phyloP scores from a whole-genome alignment of 2,888 invertebrate genomes.

The Magallana nippona region DNA sequence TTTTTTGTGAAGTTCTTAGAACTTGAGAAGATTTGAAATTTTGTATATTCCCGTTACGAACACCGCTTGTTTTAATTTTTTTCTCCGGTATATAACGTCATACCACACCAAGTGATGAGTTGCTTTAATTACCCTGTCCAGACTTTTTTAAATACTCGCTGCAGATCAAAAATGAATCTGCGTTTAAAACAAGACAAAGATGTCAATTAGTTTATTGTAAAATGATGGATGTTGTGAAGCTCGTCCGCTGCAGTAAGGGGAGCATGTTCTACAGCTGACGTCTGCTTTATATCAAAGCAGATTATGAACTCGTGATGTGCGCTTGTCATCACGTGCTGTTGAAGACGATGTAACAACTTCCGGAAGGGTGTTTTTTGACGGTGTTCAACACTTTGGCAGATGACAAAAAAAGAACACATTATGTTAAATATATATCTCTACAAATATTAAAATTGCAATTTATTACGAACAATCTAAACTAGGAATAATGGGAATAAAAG shows the following conservation, averaged over 20 bases:
- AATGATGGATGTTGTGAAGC: constrained; percentile 8
- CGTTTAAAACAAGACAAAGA: constrained; percentile 25
- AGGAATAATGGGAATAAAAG: too few species aligned
- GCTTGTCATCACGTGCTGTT: constrained; percentile 20
- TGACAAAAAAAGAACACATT: neutral
- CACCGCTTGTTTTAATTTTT: neutral
- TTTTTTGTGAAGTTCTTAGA: neutral
- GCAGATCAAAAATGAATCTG: constrained; percentile 26
- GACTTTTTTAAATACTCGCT: constrained; percentile 27
- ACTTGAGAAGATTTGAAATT: constrained; percentile 9
- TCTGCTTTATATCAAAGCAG: constrained; percentile 23
- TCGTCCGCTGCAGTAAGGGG: neutral
- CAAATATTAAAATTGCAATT: too few species aligned
- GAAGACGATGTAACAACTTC: constrained; percentile 20
- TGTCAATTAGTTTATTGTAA: constrained; percentile 30
- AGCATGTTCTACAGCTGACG: constrained; percentile 5
- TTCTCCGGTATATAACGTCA: neutral
- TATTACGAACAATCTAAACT: too few species aligned
- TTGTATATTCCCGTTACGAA: neutral
- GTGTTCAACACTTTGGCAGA: neutral
- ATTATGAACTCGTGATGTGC: constrained; percentile 28
- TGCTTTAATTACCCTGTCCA: constrained; percentile 20
- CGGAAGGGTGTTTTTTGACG: constrained; percentile 12
- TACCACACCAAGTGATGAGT: constrained; percentile 27
- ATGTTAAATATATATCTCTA: too few species aligned